A percentile compares a stretch with the other conserved stretches of the same genome.
Evolutionary conservation across 2,113 vertebrate species (phyloP).

Genomic region (Anolis carolinensis): DNA sequence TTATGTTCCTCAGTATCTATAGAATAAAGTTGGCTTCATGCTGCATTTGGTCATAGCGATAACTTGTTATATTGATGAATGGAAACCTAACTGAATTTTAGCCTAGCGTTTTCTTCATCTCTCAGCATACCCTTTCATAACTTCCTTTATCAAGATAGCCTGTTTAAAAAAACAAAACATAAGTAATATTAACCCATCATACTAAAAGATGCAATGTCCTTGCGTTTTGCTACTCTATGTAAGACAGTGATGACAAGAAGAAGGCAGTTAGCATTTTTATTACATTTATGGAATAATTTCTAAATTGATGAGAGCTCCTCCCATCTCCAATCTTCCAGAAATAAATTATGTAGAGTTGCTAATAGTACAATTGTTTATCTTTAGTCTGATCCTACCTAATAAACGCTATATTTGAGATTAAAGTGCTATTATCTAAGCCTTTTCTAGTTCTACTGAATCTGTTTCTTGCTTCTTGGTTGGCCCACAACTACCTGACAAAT

Average conservation of each 20-base stretch:
- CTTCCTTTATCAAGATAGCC: not conserved
- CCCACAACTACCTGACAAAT: rapidly evolving
- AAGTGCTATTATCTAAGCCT: not conserved
- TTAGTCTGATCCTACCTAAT: not conserved
- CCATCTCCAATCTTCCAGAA: too few species aligned
- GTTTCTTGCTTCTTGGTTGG: too few species aligned
- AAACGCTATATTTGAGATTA: not conserved
- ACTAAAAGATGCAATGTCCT: not conserved
- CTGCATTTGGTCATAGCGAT: not conserved
- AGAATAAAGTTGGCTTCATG: not conserved
- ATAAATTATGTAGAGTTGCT: not conserved
- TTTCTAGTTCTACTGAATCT: too few species aligned
- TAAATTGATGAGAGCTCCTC: too few species aligned
- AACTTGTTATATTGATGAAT: not conserved
- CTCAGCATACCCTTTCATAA: not conserved
- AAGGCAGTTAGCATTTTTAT: not conserved
- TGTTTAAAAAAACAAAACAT: not conserved
- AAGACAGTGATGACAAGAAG: not conserved
- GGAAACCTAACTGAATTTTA: not conserved
- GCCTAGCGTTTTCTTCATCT: not conserved
- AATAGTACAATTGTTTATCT: not conserved
- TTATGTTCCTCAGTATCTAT: not conserved
- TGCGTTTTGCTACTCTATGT: not conserved
- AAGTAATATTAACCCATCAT: not conserved
- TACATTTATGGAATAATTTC: not conserved